Evolutionary conservation across 2,888 invertebrate genomes (phyloP), one percentile per base, ranked within the genome.

Genomic region (Napeogenes inachia): DNA sequence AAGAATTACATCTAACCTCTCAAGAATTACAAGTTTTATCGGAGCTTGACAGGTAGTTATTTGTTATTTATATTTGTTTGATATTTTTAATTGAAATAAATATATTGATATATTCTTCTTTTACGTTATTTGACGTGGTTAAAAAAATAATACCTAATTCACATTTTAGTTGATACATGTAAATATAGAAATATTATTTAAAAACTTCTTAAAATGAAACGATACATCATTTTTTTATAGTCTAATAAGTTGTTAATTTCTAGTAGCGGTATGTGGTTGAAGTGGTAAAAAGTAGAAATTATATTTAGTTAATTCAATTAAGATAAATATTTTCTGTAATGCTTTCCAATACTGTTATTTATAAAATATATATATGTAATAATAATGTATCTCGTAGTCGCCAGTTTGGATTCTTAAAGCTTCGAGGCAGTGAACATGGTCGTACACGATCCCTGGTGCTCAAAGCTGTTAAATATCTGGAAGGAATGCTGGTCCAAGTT

Each of bases 351-450:
- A 6, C 42, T 60, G 3, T 45, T 1, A 45, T 46, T 33, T n/a
- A 33, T 47, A 21, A 50, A 21, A 21, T 21, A 21, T 21, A 21
- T 21, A 12, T 21, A 38, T 32, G 38, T 38, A 45, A 50, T 30
- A 33, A 10, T 42, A 32, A 32, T 12, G 6, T 38, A 21, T 50
- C 21, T 92, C 93, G 68, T 91, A 98, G 98, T 82, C 96, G 97
- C 33, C 95, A 96, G 78, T 98, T 96, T 92, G 98, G 98, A 54
- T 97, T 97, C 81, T 87, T 98, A 66, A 95, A 96, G 77, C 86
- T 98, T 56, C 94, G 94, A 75, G 93, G 94, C 62, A 92, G 94
- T 57, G 97, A 97, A 82, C 96, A 97, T 92, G 91, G 92, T 13
- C 93, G 94, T 77, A 96, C 96, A 71, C 94, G 96, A 79, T 93